Percentiles rank a stretch among this genome's conserved stretches.
These are phyloP conservation scores for Trachemys scripta DNA, from an alignment of 2,113 vertebrate species.

Conservation along the genomic window DNA sequence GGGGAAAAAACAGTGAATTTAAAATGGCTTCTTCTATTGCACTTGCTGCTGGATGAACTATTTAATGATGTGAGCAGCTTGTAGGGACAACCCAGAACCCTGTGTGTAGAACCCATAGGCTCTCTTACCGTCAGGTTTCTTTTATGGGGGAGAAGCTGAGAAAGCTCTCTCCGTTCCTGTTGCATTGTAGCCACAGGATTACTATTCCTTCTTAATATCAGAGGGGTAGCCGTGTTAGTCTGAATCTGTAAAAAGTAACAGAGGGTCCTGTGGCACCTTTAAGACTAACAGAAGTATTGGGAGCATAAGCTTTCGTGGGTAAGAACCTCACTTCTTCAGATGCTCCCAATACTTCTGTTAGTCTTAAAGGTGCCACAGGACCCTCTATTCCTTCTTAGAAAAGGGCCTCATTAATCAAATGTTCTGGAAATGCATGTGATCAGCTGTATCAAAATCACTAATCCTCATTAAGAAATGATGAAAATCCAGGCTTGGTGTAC, in stretches of 20 bases:
- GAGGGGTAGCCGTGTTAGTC: no score
- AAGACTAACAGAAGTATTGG: no score
- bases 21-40: neutral
- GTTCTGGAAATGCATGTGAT: constrained; percentile 44
- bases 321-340: no score
- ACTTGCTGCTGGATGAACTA: neutral
- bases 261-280: no score
- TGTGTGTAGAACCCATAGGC: constrained; percentile 15
- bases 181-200: constrained; percentile 32
- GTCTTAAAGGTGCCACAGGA: no score
- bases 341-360: no score
- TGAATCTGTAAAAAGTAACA: no score
- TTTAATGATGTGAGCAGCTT: neutral
- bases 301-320: no score
- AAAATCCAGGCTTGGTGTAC: neutral
- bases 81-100: neutral
- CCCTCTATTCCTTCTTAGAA: constrained; percentile 48
- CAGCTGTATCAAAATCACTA: constrained; percentile 45
- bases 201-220: constrained; percentile 39
- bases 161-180: constrained; percentile 1
- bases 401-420: constrained; percentile 66
- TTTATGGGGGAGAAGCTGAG: neutral
- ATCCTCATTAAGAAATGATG: constrained; percentile 33
- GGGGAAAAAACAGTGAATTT: neutral
- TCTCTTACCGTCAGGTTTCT: neutral